Evolutionary conservation across 2,113 vertebrate genomes (phyloP), one percentile per base, ranked within the genome.

Genomic region (Saccopteryx bilineata): DNA sequence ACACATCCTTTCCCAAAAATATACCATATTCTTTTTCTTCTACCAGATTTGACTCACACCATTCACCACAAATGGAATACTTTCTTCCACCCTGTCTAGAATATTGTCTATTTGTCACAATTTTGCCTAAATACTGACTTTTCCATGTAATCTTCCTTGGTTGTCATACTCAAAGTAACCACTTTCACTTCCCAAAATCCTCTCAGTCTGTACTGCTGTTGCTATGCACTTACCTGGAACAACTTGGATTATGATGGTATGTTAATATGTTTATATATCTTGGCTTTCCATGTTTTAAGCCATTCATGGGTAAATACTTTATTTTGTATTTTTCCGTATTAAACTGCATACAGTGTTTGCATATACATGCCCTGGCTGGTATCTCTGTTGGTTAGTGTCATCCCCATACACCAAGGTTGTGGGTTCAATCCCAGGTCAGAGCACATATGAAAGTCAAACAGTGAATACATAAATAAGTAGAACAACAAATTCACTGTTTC

Each of bases 121-220:
- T 78, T 96, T 71, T 89, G 23, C 39, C 74, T 85, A 96, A 96
- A 92, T 78, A 14, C 13, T 90, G 84, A 75, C 3, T 76, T 92
- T 93, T 95, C n/a, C n/a, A 76, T 65, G 9, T 71, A 90, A 81
- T 14, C 56, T 85, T 87, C 65, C 60, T 66, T 89, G 58, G 87
- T n/a, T 81, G 4, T 87, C 63, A 93, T 15, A 52, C 2, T 68
- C 66, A 90, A 5, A 94, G 23, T 79, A 82, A 85, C 21, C n/a
- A 54, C 26, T 26, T 63, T 89, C 14, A 61, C 15, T 11, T 92
- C n/a, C 79, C 31, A 68, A 96, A 91, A 93, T 56, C 61, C 31
- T 87, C 88, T 54, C 1, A 58, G 65, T 83, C 76, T 75, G 31
- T 68, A 24, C 18, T 76, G 54, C 31, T 66, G 63, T 83, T 50